Percentiles rank a stretch among this genome's conserved stretches.
Conservation (phyloP, 2,888 invertebrate genomes). For the Caenorhabditis uteleia region DNA sequence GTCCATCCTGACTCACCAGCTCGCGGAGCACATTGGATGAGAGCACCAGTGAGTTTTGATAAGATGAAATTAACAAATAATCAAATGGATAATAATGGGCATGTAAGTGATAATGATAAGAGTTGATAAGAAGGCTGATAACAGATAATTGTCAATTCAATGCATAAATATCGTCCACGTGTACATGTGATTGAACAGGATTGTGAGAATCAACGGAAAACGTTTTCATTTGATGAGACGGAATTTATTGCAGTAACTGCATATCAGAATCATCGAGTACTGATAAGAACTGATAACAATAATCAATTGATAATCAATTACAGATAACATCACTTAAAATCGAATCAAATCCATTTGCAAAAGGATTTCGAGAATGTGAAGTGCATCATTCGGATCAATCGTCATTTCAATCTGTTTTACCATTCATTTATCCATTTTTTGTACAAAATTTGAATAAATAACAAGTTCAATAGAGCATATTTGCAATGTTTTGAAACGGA, state of each 20-base stretch:
- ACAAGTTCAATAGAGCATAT: too few species aligned
- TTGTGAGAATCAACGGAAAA: slow-evolving; percentile 16
- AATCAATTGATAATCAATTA: slow-evolving; percentile 57
- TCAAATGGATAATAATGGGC: slow-evolving; percentile 93
- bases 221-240: slow-evolving; percentile 94
- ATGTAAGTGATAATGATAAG: slow-evolving; percentile 77
- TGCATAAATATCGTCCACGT: slow-evolving; percentile 98
- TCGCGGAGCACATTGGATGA: slow-evolving; percentile 89
- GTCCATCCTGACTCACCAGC: slow-evolving; percentile 95
- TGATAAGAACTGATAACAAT: neutral
- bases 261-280: slow-evolving; percentile 94
- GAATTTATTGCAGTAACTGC: slow-evolving; percentile 98
- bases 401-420: too few species aligned
- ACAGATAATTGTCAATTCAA: slow-evolving; percentile 97
- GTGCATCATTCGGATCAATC: too few species aligned
- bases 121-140: neutral
- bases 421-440: too few species aligned
- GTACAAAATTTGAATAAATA: too few species aligned
- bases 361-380: slow-evolving; percentile 90
- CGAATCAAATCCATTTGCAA: slow-evolving; percentile 98
- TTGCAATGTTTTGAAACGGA: too few species aligned
- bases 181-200: slow-evolving; percentile 82
- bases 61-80: slow-evolving; percentile 98
- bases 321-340: slow-evolving; percentile 97
- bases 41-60: slow-evolving; percentile 91